Base-by-base conservation (phyloP, 2,113 vertebrate species). In the Tiliqua scincoides region DNA sequence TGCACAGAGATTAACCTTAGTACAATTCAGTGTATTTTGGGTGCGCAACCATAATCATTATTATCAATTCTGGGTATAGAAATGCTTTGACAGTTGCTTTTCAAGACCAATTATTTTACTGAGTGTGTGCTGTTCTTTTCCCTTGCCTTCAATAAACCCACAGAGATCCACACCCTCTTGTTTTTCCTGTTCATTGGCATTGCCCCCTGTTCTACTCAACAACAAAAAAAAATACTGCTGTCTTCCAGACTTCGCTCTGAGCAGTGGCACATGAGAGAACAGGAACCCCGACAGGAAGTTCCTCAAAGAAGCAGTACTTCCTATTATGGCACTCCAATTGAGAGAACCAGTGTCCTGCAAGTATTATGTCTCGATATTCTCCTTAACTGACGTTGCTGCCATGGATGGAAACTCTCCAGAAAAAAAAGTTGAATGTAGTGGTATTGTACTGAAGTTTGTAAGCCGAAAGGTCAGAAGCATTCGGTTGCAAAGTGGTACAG, bases 231-330 rank as follows among this genome's bases (percentile, higher is more conserved):
- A n/a, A n/a, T n/a, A n/a, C n/a, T 30, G 20, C 43, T 57, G n/a
- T 37, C 62, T 78, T 85, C 74, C 83, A 85, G 48, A 85, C 68
- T 43, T 77, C 68, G n/a, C 76, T 77, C 21, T 48, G 77, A 30
- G 32, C 62, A 85, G 48, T 20, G 48, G 48, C 62, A 25, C 77
- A 11, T 57, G 23, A 32, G 52, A 77, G 48, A 77, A 67, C 83
- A 40, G 43, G 48, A 85, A 85, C 23, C 61, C 30, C 17, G 57
- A 85, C 83, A 77, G 74, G 62, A 85, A 85, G 59, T 68, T 30
- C 32, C 48, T 77, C 63, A 85, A 85, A 77, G 74, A 68, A 57
- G 32, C 48, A 40, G 43, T 27, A 21, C 83, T 85, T 77, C 52
- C 83, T 68, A 37, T 57, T 77, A 72, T 37, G 32, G 17, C n/a